phyloP scores from a whole-genome alignment of 1,140 invertebrate species.

The Orussus abietinus region DNA sequence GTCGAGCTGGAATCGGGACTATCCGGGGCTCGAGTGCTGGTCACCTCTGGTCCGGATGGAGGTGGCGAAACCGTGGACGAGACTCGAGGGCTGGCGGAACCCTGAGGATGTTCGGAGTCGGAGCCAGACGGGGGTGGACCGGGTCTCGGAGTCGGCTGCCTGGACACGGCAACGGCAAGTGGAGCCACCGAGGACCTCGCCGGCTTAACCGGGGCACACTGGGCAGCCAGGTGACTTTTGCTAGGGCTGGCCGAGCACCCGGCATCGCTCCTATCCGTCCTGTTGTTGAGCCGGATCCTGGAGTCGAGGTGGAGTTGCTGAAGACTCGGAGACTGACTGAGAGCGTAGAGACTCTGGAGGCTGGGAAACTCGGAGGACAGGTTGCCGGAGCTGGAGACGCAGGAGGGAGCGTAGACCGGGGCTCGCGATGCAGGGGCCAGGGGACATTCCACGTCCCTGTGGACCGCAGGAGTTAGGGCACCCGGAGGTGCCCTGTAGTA shows the following conservation, averaged over 20 bases:
- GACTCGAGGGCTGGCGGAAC: conserved; percentile 37
- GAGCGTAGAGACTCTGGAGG: conserved; percentile 33
- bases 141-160: conserved; percentile 19
- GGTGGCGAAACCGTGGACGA: conserved; percentile 43
- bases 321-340: conserved; percentile 32
- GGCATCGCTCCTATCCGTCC: not conserved
- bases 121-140: conserved; percentile 12
- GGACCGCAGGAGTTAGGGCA: conserved; percentile 39
- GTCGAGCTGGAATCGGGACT: conserved; percentile 45
- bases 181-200: conserved; percentile 30
- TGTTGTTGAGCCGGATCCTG: conserved; percentile 16
- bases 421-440: conserved; percentile 19
- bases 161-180: conserved; percentile 36
- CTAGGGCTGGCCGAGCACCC: conserved; percentile 9
- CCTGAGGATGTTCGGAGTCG: conserved; percentile 21
- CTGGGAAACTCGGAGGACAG: conserved; percentile 35
- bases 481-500: conserved; percentile 43
- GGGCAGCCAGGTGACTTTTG: conserved; percentile 38
- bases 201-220: conserved; percentile 39
- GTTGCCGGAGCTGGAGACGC: conserved; percentile 20
- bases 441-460: conserved; percentile 30
- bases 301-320: conserved; percentile 35
- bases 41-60: conserved; percentile 20
- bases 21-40: conserved; percentile 34
- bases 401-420: conserved; percentile 38